phyloP scores from a whole-genome alignment of 2,888 invertebrate species.

The Spialia ferax region DNA sequence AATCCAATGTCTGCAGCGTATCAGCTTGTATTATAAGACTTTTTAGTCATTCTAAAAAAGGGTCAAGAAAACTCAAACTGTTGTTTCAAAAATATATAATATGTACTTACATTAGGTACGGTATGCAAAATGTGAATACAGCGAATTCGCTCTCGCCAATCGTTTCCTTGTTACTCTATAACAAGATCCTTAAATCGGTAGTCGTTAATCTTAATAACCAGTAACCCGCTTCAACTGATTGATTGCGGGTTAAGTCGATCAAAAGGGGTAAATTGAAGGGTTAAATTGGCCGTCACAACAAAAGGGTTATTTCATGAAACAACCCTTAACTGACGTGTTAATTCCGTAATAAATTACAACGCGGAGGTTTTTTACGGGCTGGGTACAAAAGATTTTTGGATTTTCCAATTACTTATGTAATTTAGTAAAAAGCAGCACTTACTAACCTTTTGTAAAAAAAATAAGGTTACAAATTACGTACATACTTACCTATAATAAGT shows the following conservation, averaged over 20 bases:
- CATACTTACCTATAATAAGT: too few relatives aligned
- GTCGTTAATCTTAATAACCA: conserved; percentile 61
- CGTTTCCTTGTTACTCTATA: not conserved
- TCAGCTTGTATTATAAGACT: too few relatives aligned
- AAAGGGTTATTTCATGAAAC: conserved; percentile 72
- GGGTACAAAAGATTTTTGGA: not conserved
- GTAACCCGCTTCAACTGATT: conserved; percentile 63
- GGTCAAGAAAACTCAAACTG: too few relatives aligned
- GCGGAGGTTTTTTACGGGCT: conserved; percentile 43
- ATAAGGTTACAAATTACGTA: too few relatives aligned
- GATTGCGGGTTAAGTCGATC: conserved; percentile 66
- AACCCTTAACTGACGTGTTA: conserved; percentile 74
- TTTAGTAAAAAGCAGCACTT: not conserved
- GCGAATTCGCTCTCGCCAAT: too few relatives aligned
- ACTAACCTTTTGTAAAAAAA: too few relatives aligned
- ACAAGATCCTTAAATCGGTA: conserved; percentile 49
- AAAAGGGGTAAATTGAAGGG: conserved; percentile 66
- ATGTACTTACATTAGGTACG: too few relatives aligned
- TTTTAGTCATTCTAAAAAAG: too few relatives aligned
- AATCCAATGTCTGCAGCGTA: too few relatives aligned
- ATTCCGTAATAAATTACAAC: conserved; percentile 70
- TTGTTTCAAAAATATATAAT: too few relatives aligned
- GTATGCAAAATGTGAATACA: too few relatives aligned
- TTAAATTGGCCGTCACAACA: conserved; percentile 65
- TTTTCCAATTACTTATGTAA: conserved; percentile 17